phyloP scores from a whole-genome alignment of 2,797 vertebrate species.

The Sebastes glaucus region DNA sequence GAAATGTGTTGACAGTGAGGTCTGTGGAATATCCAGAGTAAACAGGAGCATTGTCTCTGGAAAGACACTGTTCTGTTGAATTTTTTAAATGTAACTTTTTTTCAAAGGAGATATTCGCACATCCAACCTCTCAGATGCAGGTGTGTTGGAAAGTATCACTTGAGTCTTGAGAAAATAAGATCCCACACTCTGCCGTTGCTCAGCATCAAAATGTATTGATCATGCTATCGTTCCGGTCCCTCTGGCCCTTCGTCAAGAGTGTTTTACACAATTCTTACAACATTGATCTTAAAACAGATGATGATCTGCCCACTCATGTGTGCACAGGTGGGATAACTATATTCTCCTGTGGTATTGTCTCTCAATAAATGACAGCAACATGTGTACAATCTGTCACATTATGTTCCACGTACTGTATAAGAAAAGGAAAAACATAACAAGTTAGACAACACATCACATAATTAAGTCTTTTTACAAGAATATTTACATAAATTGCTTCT shows the following conservation, averaged over 20 bases:
- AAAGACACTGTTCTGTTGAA: slow-evolving; percentile 18
- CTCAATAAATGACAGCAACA: neutral
- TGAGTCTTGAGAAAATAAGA: neutral
- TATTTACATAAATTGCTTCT: too few species aligned
- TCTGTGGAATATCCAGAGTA: slow-evolving; percentile 17
- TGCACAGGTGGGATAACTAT: neutral
- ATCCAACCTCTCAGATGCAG: neutral
- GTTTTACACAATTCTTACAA: neutral
- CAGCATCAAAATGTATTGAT: neutral
- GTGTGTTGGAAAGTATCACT: neutral
- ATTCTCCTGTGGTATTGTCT: neutral
- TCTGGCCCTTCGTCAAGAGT: neutral
- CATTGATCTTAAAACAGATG: neutral
- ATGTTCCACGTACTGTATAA: neutral
- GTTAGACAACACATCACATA: neutral
- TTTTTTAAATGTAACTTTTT: slow-evolving; percentile 25
- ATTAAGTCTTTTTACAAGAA: neutral
- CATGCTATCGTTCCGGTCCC: neutral
- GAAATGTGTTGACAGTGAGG: slow-evolving; percentile 12
- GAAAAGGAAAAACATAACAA: neutral
- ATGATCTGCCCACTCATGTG: neutral
- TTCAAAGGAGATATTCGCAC: neutral
- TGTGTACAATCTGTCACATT: neutral
- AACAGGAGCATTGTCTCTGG: neutral
- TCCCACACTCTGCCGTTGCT: neutral